Base-by-base conservation (phyloP, 1,140 invertebrate species). In the Achroia grisella region DNA sequence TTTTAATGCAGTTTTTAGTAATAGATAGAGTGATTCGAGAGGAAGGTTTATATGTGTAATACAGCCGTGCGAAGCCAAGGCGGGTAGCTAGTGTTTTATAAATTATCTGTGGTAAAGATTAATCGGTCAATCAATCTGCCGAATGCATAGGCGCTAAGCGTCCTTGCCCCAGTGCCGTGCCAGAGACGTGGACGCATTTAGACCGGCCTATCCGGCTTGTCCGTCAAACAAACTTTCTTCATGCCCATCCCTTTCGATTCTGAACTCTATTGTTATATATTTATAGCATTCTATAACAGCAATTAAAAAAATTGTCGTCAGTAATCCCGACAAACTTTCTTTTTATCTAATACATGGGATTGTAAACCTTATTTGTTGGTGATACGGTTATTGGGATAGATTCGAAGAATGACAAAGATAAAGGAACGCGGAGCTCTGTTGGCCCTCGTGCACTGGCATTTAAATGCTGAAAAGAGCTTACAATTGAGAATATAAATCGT, bases 121-220 rank as follows among this genome's bases (percentile, higher is more conserved):
- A 72, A 81, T 84, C 80, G 72, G 66, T 72, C 67, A 78, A 84
- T 84, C 77, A 81, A 80, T 84, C 70, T 70, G 60, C 61, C 58
- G 66, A 55, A 43, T 75, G 72, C 74, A 74, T 75, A 66, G 73
- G 65, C 69, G 65, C 69, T 67, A 61, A 35, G 58, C 76, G 79
- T 80, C 79, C 79, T 83, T 83, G 76, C 70, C 76, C 79, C 76
- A 79, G 59, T 80, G 71, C 59, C 62, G 74, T 73, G 79, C 76
- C 76, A 80, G 70, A 70, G 71, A 70, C 62, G 64, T 57, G 52
- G 68, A 78, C 78, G 68, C 54, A 61, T 80, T 77, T 83, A 83
- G 76, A 60, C 49, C 67, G 55, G 58, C 62, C 67, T 69, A 70
- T 61, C 74, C 60, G 69, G 64, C 69, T 66, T 62, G 62, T 50